Base-by-base conservation (phyloP, 2,797 vertebrate species). In the Helarctos malayanus region DNA sequence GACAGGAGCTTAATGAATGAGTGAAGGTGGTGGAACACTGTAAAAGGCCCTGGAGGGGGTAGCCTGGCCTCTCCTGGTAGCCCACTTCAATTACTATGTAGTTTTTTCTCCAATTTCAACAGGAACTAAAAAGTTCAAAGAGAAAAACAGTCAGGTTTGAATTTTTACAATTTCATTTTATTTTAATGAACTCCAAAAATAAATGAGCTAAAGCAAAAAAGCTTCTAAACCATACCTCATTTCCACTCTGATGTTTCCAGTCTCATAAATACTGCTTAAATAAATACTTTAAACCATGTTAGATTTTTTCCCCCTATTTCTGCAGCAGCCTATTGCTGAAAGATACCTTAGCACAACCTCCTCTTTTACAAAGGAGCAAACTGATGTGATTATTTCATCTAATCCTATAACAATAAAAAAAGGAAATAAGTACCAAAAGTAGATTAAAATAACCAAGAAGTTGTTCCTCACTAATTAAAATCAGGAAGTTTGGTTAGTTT, bases 401-500 rank as follows among this genome's bases (percentile, higher is more conserved):
- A 54, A 81, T 71, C 18, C 21, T 76, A 19, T 47, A 94, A 96
- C n/a, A 93, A 98, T 87, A 86, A 89, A 93, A 88, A 10, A 85
- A 59, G 63, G 63, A 94, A 97, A 90, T 95, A 61, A 76, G 41
- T 0, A 92, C 54, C 27, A 73, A 91, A 85, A 38, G 35, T 84
- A 97, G 89, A 97, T 86, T 95, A 94, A 96, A 97, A 97, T 89
- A 98, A 85, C 47, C 54, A 96, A 56, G 47, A 94, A 81, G 65
- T 94, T 90, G 71, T 56, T 29, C 54, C 65, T 86, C 27, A 27
- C 59, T 95, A 97, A 97, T 25, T 32, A 89, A 92, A 97, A 75
- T 78, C 81, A 97, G 56, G 18, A 97, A 97, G 23, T 84, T 73
- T 84, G 49, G 16, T 81, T 78, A 93, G n/a, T 91, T 82, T 82